These are phyloP conservation scores for Mallateleia sp. DNA, from an alignment of 2,888 invertebrate species.

Conservation along the genomic window DNA sequence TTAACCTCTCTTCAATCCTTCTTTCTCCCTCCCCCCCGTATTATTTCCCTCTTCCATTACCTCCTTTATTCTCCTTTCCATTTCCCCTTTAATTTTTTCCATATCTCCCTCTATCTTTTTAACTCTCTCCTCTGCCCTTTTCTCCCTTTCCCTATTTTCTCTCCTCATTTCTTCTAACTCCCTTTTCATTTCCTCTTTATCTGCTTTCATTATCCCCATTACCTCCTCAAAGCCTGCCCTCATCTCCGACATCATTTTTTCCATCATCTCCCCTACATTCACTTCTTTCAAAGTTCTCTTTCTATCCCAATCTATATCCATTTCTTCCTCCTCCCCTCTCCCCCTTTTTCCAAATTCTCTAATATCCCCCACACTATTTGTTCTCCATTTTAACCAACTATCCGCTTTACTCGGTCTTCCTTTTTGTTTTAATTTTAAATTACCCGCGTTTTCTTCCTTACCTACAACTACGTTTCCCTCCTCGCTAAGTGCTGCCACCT, in stretches of 20 bases:
- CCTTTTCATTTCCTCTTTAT: not conserved
- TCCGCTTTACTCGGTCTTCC: not conserved
- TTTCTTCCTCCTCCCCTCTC: not conserved
- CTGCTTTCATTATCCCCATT: not conserved
- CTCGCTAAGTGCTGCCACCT: too few species aligned
- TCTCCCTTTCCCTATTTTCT: not conserved
- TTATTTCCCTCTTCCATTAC: too few species aligned
- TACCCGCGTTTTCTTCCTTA: not conserved
- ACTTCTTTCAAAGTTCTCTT: conserved; percentile 26
- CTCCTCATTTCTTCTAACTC: not conserved
- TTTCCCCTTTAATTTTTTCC: not conserved
- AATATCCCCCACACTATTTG: too few species aligned
- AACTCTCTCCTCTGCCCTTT: not conserved
- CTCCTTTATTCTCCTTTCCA: not conserved
- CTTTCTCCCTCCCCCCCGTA: not conserved
- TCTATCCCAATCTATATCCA: not conserved
- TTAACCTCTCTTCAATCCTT: not conserved
- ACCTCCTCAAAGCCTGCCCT: not conserved
- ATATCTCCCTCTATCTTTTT: not conserved
- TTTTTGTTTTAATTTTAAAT: not conserved
- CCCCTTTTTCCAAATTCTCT: not conserved
- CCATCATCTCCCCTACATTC: not conserved
- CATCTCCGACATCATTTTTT: not conserved
- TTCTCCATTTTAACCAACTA: not conserved
- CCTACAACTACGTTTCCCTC: not conserved